Evolutionary conservation across 2,888 invertebrate genomes (phyloP).

Genomic region (Amiota minor): DNA sequence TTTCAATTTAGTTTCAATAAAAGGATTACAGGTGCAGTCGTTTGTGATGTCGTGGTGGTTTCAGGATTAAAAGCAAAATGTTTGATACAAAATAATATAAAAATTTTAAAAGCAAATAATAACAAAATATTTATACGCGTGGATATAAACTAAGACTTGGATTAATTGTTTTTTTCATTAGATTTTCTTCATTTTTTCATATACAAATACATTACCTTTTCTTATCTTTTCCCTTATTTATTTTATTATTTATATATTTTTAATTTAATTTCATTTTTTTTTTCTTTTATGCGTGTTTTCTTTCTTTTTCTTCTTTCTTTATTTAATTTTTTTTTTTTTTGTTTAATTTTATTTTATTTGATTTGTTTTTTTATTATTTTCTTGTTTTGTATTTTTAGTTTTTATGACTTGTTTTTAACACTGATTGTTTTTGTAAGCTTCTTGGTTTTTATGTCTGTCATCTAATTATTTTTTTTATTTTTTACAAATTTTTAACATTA

Average conservation of each 20-base stretch:
- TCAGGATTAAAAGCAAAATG: too few species aligned
- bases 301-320: constrained; percentile 37
- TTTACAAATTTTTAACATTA: constrained; percentile 65
- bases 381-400: constrained; percentile 24
- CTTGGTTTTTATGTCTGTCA: constrained; percentile 66
- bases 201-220: background rate
- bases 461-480: constrained; percentile 55
- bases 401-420: constrained; percentile 67
- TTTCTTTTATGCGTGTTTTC: constrained; percentile 23
- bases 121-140: constrained; percentile 3
- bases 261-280: background rate
- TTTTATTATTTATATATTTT: constrained; percentile 13
- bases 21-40: too few species aligned
- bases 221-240: background rate
- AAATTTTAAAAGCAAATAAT: background rate
- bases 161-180: background rate
- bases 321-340: constrained; percentile 31
- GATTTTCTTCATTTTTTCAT: too few species aligned
- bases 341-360: constrained; percentile 35
- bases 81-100: too few species aligned
- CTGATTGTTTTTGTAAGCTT: constrained; percentile 72
- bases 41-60: too few species aligned
- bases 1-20: too few species aligned
- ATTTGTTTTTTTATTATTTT: constrained; percentile 33
- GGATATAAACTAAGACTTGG: background rate